A percentile compares a stretch with the other conserved stretches of the same genome.
Conservation (phyloP, 1,140 invertebrate species). For the Temnothorax curvispinosus region DNA sequence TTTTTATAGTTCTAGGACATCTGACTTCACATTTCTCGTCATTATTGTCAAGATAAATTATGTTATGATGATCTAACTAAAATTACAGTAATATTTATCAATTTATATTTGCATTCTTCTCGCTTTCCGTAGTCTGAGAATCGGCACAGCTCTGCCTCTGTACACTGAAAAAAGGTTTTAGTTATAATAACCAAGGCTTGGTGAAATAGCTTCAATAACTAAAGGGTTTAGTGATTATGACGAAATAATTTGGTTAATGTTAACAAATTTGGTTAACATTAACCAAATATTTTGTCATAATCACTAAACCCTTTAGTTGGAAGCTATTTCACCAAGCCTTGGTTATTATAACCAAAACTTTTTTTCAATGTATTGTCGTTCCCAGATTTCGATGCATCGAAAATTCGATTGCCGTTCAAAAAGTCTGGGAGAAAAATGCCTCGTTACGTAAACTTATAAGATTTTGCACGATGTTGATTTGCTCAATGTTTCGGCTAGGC, state of each 20-base stretch:
- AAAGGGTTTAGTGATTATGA: too few species aligned
- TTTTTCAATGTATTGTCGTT: neutral
- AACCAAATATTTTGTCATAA: too few species aligned
- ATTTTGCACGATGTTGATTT: neutral
- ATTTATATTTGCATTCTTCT: neutral
- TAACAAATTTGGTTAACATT: too few species aligned
- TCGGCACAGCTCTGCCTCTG: neutral
- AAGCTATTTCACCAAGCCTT: too few species aligned
- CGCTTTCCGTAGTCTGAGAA: neutral
- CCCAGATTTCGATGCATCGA: neutral
- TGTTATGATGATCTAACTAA: neutral
- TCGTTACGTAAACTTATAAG: conserved; percentile 11
- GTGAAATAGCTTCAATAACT: too few species aligned
- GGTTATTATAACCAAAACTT: too few species aligned
- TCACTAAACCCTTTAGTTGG: too few species aligned
- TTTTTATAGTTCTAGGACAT: conserved; percentile 5
- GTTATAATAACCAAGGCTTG: too few species aligned
- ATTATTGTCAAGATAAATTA: neutral
- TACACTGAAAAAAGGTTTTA: too few species aligned
- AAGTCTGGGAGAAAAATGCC: neutral
- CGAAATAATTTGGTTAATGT: too few species aligned
- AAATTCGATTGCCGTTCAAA: neutral
- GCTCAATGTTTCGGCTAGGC: conserved; percentile 14
- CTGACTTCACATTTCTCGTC: neutral
- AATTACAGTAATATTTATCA: neutral